Evolutionary conservation across 2,113 vertebrate genomes (phyloP).

Genomic region (Eurypyga helias): DNA sequence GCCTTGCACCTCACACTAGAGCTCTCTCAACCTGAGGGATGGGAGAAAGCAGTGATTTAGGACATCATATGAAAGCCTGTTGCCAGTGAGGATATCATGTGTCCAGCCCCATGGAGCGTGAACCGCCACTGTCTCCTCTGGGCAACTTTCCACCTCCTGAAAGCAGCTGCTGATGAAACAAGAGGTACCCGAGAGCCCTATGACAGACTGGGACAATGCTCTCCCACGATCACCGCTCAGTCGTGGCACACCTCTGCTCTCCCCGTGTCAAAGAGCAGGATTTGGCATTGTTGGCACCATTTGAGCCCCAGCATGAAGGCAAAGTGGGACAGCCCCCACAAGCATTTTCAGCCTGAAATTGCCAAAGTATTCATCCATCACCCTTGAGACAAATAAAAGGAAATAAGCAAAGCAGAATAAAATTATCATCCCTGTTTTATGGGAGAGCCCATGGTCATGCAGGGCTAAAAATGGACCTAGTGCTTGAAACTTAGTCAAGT

Average conservation of each 20-base stretch:
- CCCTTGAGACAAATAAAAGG: background rate
- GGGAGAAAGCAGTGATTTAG: background rate
- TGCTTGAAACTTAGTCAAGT: background rate
- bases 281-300: background rate
- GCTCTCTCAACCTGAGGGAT: background rate
- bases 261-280: background rate
- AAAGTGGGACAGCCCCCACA: background rate
- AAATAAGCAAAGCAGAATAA: background rate
- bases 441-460: background rate
- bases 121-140: rapidly evolving
- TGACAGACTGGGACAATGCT: background rate
- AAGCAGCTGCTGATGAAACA: background rate
- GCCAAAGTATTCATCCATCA: background rate
- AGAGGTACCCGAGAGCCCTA: background rate
- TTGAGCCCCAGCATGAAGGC: background rate
- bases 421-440: background rate
- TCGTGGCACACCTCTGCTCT: background rate
- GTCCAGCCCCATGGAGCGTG: background rate
- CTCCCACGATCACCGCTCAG: too few relatives aligned
- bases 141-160: background rate
- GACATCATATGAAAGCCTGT: background rate
- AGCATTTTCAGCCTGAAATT: background rate
- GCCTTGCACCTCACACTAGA: background rate
- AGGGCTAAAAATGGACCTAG: background rate
- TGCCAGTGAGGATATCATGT: rapidly evolving